Base-by-base conservation (phyloP, 2,797 vertebrate genomes). In the Gymnoscopelus microlampas region DNA sequence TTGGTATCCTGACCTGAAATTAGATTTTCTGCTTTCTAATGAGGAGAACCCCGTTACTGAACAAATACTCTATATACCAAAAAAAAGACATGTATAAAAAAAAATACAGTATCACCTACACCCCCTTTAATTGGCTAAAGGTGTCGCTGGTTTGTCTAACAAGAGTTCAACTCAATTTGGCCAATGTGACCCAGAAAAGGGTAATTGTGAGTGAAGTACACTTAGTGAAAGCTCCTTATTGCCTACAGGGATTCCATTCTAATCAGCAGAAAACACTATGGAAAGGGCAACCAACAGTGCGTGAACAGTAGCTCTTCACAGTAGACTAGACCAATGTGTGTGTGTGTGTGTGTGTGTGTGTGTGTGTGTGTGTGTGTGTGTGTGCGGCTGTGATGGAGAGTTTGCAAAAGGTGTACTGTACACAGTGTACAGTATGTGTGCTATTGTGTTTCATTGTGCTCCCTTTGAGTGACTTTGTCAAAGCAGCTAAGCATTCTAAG, bases 151-250 rank as follows among this genome's bases (percentile, higher is more conserved):
- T 50, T 12, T 50, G 49, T n/a, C 11, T 12, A 14, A 50, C 49
- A 14, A n/a, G 49, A 4, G 29, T 26, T 50, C 57, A 64, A 74
- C 59, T 32, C 4, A 49, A 56, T 81, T 78, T 7, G 53, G 53
- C 51, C 67, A 67, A 74, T 69, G 59, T 60, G 24, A 57, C 24
- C 29, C 15, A 26, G 5, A 63, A 67, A 53, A 9, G 63, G 51
- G 32, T 63, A 19, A 64, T 44, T 39, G 50, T 11, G 63, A 39
- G 49, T 44, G n/a, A 51, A 66, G 50, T n/a, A 12, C 47, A 67
- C 51, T 80, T 77, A 68, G 29, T 26, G 15, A 75, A 78, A 79
- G 70, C 72, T 51, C 53, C 68, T 81, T 82, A 77, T 55, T 66
- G 49, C 63, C 48, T 61, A 3, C 5, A 26, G 23, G 48, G 24